Conservation (phyloP, 2,888 invertebrate genomes). For the Ophion ventricosus region DNA sequence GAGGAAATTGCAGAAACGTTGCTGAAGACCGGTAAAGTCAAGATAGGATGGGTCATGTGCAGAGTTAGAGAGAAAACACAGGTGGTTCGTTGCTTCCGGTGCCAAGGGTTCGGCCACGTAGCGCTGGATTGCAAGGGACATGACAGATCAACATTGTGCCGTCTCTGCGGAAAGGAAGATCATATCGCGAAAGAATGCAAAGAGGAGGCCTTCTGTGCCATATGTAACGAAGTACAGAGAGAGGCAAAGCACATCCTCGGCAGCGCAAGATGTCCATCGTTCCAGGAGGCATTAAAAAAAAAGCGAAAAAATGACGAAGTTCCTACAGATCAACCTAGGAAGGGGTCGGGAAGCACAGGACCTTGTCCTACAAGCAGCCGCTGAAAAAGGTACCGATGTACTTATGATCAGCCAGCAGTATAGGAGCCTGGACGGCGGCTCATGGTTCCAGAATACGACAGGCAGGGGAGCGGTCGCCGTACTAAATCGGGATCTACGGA, state of each 20-base stretch:
- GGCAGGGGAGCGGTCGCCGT: no score
- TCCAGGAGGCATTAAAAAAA: no score
- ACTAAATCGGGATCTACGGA: no score
- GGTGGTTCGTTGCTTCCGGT: slow-evolving; percentile 58
- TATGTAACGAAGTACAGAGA: slow-evolving; percentile 41
- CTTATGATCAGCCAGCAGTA: no score
- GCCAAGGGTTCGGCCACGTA: slow-evolving; percentile 61
- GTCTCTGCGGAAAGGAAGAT: slow-evolving; percentile 57
- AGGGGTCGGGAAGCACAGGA: no score
- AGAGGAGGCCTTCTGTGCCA: slow-evolving; percentile 42
- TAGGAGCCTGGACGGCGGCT: no score
- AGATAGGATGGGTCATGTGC: slow-evolving; percentile 57
- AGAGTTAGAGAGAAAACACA: slow-evolving; percentile 31
- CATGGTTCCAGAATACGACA: no score
- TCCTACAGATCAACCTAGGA: no score
- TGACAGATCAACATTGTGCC: slow-evolving; percentile 59
- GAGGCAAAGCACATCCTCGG: not conserved
- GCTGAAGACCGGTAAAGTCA: slow-evolving; percentile 22
- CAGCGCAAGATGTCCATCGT: no score
- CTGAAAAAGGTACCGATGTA: no score
- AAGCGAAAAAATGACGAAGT: not conserved
- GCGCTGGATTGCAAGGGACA: slow-evolving; percentile 51
- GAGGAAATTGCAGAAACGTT: slow-evolving; percentile 36
- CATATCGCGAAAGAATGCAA: slow-evolving; percentile 59
- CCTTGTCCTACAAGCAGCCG: no score